Evolutionary conservation across 2,888 invertebrate genomes (phyloP).

Genomic region (Sinhomidia bicolor): DNA sequence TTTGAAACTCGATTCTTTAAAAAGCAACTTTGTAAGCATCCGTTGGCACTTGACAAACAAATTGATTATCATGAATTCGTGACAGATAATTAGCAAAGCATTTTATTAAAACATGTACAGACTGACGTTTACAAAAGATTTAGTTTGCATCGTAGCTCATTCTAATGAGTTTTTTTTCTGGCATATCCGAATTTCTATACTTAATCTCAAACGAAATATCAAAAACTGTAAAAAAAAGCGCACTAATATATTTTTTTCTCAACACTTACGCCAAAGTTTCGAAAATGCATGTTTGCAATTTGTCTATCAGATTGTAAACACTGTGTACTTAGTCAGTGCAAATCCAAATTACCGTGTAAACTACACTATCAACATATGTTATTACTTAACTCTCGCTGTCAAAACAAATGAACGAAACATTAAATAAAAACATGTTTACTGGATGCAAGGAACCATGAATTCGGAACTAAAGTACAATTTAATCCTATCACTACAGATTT

Average conservation of each 20-base stretch:
- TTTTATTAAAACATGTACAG: not conserved
- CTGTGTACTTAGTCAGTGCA: not conserved
- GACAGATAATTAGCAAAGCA: not conserved
- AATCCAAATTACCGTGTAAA: constrained; percentile 18
- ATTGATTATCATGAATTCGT: constrained; percentile 21
- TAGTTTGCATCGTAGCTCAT: not conserved
- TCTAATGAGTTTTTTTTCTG: no score
- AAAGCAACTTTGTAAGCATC: not conserved
- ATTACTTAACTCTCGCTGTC: constrained; percentile 49
- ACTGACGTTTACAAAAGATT: constrained; percentile 12
- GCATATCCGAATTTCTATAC: no score
- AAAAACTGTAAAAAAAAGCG: no score
- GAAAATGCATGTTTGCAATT: constrained; percentile 16
- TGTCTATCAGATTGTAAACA: constrained; percentile 50
- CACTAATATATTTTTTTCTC: not conserved
- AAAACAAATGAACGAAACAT: constrained; percentile 39
- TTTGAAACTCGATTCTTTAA: no score
- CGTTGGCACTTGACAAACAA: constrained; percentile 28
- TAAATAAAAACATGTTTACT: constrained; percentile 13
- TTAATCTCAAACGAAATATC: no score
- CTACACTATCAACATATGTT: not conserved
- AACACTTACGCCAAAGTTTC: not conserved
- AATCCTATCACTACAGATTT: not conserved
- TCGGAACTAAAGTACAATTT: constrained; percentile 55
- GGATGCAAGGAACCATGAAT: constrained; percentile 58